Conservation (phyloP, 2,888 invertebrate species). For the Scrobipalpa costella region DNA sequence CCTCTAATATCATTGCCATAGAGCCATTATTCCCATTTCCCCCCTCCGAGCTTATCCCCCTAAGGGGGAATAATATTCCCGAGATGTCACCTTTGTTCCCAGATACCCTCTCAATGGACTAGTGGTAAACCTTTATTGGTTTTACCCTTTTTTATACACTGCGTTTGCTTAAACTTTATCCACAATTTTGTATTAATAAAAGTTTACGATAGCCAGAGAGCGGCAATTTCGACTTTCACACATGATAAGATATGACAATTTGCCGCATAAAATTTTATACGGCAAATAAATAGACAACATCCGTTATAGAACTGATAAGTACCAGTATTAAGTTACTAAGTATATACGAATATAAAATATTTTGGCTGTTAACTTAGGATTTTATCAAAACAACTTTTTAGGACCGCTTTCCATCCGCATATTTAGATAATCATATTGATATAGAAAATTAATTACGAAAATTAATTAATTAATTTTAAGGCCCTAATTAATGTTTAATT, state of each 20-base stretch:
- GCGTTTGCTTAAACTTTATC: no score
- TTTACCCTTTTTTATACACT: no score
- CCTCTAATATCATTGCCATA: no score
- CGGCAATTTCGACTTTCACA: slow-evolving; percentile 45
- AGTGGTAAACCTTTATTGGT: no score
- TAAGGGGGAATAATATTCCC: no score
- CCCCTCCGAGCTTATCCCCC: no score
- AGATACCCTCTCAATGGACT: no score
- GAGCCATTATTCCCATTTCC: no score
- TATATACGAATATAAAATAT: background rate
- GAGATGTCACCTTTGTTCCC: no score
- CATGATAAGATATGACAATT: slow-evolving; percentile 30
- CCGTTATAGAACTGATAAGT: slow-evolving; percentile 22
- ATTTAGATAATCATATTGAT: slow-evolving; percentile 44
- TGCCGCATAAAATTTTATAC: slow-evolving; percentile 33
- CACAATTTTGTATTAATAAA: background rate
- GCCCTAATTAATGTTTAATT: slow-evolving; percentile 22
- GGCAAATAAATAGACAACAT: slow-evolving; percentile 32
- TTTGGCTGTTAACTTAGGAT: background rate
- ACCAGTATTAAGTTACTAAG: background rate
- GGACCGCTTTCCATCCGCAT: slow-evolving; percentile 49
- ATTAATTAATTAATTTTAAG: slow-evolving; percentile 34
- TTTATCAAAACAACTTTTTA: slow-evolving; percentile 9
- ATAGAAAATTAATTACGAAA: slow-evolving; percentile 35
- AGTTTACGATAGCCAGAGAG: background rate